phyloP scores from a whole-genome alignment of 2,113 vertebrate genomes.

The Morphnarchus princeps region DNA sequence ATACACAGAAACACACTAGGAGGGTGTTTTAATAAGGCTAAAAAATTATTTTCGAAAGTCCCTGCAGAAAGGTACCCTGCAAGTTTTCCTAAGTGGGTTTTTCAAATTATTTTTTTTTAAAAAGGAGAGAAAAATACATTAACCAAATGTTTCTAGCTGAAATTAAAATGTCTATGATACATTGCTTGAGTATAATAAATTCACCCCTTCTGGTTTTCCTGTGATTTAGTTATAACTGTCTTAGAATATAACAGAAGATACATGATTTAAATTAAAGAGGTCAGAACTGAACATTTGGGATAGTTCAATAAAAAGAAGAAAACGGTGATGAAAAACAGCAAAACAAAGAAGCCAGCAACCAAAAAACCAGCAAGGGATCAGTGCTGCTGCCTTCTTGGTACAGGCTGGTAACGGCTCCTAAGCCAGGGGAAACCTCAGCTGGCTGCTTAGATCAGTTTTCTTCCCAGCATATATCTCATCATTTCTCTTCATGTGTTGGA shows the following conservation, averaged over 20 bases:
- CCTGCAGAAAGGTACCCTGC: background rate
- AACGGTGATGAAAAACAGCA: background rate
- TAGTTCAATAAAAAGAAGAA: background rate
- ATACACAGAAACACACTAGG: background rate
- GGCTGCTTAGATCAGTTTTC: background rate
- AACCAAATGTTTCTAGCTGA: background rate
- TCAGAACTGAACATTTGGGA: background rate
- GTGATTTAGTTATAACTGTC: constrained; percentile 12
- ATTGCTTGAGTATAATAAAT: constrained; percentile 40
- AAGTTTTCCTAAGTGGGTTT: background rate
- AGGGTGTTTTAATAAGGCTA: constrained; percentile 4
- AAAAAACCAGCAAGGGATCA: background rate
- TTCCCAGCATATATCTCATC: background rate
- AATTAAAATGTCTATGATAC: constrained; percentile 40
- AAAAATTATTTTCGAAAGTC: background rate
- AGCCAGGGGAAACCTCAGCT: background rate
- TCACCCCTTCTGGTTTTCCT: constrained; percentile 10
- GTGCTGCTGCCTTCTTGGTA: background rate
- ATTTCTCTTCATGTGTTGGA: background rate
- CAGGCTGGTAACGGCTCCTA: background rate
- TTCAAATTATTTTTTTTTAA: background rate
- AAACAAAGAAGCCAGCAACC: background rate
- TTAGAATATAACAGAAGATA: constrained; percentile 15
- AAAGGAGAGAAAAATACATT: constrained; percentile 9
- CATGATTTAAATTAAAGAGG: constrained; percentile 7